Base-by-base conservation (phyloP, 2,888 invertebrate species). In the Noctuana brunneofusca region DNA sequence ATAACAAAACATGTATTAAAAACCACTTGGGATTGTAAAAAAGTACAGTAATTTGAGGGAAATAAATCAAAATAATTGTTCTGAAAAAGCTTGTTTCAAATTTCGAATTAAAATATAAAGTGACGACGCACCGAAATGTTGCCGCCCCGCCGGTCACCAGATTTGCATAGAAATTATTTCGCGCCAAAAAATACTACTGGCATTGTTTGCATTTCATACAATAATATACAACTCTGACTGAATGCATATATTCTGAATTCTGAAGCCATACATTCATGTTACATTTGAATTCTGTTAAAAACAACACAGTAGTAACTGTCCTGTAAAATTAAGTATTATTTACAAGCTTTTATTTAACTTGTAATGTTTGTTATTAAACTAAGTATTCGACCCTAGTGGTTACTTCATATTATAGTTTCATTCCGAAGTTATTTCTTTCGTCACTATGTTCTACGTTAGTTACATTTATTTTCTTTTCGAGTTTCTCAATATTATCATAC, bases 91-190 rank as follows among this genome's bases (percentile, higher is more conserved):
- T 59, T 59, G 53, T n/a, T 59, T 46, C 46, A 43, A 52, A 41
- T 59, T 32, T 22, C n/a, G n/a, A n/a, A n/a, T n/a, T 12, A 41
- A 53, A 52, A 53, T 12, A 54, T 43, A 54, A 59, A 59, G 46
- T 54, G 46, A 54, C 46, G 38, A 54, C 35, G 54, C 5, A 54
- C 32, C 12, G 48, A 48, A 59, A 54, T 48, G 46, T 24, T 24
- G 59, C 18, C 59, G 16, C 32, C 27, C 56, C 9, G 22, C n/a
- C 24, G 24, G n/a, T 14, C 30, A 32, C 24, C 35, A n/a, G 48
- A 55, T 62, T 62, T 62, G 54, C 62, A 62, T 55, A 62, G 62
- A 62, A 55, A 62, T 62, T 55, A 62, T 62, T 55, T 38, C 55
- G 14, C 48, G 55, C 38, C 54, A 48, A 60, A 55, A 62, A 55